Percentiles rank a stretch among this genome's conserved stretches.
Evolutionary conservation across 2,888 invertebrate species (phyloP).

Genomic region (Cabera pusaria): DNA sequence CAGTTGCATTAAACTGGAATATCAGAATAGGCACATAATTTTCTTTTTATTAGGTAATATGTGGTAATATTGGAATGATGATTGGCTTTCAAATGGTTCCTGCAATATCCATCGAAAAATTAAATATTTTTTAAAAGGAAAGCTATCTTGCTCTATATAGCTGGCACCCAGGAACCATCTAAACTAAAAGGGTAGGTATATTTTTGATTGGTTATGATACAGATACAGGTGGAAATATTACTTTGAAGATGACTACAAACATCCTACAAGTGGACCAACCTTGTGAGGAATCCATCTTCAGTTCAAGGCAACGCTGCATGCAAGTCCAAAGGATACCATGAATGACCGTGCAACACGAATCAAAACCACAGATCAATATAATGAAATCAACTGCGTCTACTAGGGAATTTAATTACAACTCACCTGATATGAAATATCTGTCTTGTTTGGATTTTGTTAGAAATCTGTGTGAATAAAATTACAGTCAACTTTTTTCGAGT

Average conservation of each 20-base stretch:
- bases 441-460: too few relatives aligned
- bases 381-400: conserved; percentile 15
- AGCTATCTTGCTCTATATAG: too few relatives aligned
- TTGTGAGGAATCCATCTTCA: conserved; percentile 78
- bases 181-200: background rate
- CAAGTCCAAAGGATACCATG: conserved; percentile 70
- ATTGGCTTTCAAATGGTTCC: too few relatives aligned
- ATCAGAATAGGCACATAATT: too few relatives aligned
- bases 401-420: conserved; percentile 6
- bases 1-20: too few relatives aligned
- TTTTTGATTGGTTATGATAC: background rate
- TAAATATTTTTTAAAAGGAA: too few relatives aligned
- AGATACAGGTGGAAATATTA: conserved; percentile 1
- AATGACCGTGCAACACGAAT: conserved; percentile 56
- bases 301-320: conserved; percentile 75
- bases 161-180: background rate
- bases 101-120: too few relatives aligned
- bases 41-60: too few relatives aligned
- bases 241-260: conserved; percentile 8
- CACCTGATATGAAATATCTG: conserved; percentile 13
- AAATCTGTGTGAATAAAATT: too few relatives aligned
- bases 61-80: too few relatives aligned
- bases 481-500: too few relatives aligned
- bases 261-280: conserved; percentile 61
- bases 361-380: conserved; percentile 17